Base-by-base conservation (phyloP, 1,140 invertebrate species). In the Amyelois transitella region DNA sequence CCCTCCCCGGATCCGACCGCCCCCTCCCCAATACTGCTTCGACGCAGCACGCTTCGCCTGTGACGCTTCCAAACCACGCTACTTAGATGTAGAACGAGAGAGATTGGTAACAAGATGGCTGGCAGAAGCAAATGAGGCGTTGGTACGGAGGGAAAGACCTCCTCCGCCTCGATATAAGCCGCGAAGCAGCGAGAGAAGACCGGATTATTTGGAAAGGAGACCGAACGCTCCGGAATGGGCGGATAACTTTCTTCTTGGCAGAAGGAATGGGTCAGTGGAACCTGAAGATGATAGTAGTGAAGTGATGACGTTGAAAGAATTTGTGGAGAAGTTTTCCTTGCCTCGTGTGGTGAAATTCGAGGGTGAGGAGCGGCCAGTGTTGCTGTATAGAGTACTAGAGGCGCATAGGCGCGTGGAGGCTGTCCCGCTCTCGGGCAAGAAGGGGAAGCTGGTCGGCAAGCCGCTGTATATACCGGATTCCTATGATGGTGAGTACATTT, bases 391-490 rank as follows among this genome's bases (percentile, higher is more conserved):
- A 55, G 89, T 90, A 59, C 76, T 91, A 62, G 86, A 89, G 61
- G 89, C 88, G 51, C 90, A 90, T 56, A 86, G 89, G 66, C 78
- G 90, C 45, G 88, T 91, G 53, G 89, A 90, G 66, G 89, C 90
- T 18, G 88, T 88, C 28, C 86, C 86, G 43, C 66, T 90, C 50
- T 75, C 86, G 2, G 87, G 89, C 32, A 90, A 90, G 77, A 90
- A 90, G 66, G 88, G 88, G 17, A 91, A 90, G 62, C 77, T 90
- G 58, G 89, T 89, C 18, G 83, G 87, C 12, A 89, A 89, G 55
- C 82, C 89, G 21, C 68, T 91, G 43, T 89, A 90, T 58, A 90
- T 91, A 64, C 90, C 90, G 54, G 90, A 91, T 71, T 90, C 89
- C 61, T 91, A 91, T 81, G 88, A 90, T 71, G 90, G 90, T 91